Conservation (phyloP, 2,888 invertebrate genomes). For the Thelaira solivaga region DNA sequence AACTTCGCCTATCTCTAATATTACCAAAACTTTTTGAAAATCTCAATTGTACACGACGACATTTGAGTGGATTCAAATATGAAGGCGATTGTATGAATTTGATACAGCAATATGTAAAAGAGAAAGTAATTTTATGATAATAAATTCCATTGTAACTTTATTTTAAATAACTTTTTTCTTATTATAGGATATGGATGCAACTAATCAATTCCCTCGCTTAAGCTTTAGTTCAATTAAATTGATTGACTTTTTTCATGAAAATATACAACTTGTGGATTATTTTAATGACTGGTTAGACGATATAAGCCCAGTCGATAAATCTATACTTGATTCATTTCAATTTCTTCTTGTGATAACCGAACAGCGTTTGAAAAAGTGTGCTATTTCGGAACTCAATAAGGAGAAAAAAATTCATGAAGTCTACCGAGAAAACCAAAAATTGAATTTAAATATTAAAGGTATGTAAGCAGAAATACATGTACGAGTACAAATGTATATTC, state of each 20-base stretch:
- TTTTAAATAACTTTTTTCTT: neutral
- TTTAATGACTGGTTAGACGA: conserved; percentile 56
- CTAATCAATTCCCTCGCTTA: neutral
- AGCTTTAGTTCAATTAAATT: conserved; percentile 54
- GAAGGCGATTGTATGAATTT: conserved; percentile 53
- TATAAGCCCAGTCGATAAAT: conserved; percentile 48
- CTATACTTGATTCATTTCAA: conserved; percentile 60
- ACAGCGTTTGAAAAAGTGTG: conserved; percentile 64
- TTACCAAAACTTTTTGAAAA: conserved; percentile 65
- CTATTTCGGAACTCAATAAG: conserved; percentile 62
- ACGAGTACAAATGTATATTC: neutral
- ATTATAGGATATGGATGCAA: conserved; percentile 8
- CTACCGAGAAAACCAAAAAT: conserved; percentile 64
- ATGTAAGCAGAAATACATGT: neutral
- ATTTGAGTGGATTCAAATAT: conserved; percentile 57
- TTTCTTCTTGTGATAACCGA: conserved; percentile 60
- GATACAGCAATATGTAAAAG: conserved; percentile 60
- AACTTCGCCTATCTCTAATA: conserved; percentile 65
- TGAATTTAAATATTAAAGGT: conserved; percentile 63
- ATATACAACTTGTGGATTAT: conserved; percentile 48
- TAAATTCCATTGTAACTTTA: too few relatives aligned
- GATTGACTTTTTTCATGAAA: conserved; percentile 64
- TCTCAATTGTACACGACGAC: conserved; percentile 47
- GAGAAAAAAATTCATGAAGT: conserved; percentile 65
- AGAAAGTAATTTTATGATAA: conserved; percentile 48